These are phyloP conservation scores for Himalopsyche anomala DNA, from an alignment of 2,888 invertebrate species.

Conservation along the genomic window DNA sequence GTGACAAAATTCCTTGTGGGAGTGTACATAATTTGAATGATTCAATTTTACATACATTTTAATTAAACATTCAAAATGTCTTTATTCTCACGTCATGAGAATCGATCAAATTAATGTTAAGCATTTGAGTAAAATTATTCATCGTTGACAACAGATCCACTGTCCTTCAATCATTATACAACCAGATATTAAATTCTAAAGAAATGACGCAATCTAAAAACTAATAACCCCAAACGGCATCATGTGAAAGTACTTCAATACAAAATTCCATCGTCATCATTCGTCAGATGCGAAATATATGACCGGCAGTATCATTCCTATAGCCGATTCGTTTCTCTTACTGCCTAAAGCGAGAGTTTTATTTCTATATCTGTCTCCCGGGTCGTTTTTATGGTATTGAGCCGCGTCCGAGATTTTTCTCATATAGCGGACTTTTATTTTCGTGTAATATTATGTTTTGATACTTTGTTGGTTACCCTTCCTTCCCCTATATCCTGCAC, in stretches of 20 bases:
- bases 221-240: not conserved
- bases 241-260: not conserved
- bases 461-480: not conserved
- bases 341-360: slow-evolving; percentile 34
- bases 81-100: no score
- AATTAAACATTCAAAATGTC: no score
- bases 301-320: slow-evolving; percentile 10
- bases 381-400: slow-evolving; percentile 25
- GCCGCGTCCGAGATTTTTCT: slow-evolving; percentile 13
- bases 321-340: slow-evolving; percentile 15
- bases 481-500: not conserved
- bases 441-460: not conserved
- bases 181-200: no score
- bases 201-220: no score
- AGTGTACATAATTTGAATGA: no score
- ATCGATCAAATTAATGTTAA: no score
- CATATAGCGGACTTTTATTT: slow-evolving; percentile 9
- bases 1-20: no score
- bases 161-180: no score
- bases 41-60: no score
- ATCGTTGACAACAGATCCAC: no score
- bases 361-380: slow-evolving; percentile 23
- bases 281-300: slow-evolving; percentile 22
- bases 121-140: no score
- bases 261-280: slow-evolving; percentile 18